Base-by-base conservation (phyloP, 2,797 vertebrate genomes). In the Cephalopachus bancanus region DNA sequence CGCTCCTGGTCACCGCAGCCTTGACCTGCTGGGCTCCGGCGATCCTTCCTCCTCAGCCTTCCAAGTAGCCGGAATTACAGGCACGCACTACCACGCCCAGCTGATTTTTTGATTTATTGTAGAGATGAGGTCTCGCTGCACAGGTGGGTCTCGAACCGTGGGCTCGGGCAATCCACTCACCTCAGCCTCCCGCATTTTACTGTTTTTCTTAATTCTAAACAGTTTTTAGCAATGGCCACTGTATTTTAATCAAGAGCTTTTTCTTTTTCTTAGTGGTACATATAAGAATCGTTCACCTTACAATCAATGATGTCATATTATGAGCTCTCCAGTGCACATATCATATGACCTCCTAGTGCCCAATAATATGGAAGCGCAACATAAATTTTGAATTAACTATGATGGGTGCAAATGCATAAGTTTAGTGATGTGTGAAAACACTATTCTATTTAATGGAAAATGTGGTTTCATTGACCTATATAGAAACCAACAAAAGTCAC, bases 401-500 rank as follows among this genome's bases (percentile, higher is more conserved):
- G 22, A 16, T 33, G 71, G 30, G 33, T 37, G 4, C 22, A 19
- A 8, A 26, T 14, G 9, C 22, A 64, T 30, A 24, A 11, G 49
- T 67, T 85, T 88, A 71, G 67, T 1, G 26, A 28, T 22, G 0
- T 60, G 10, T 57, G n/a, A 28, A 24, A 14, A 44, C 5, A 24
- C 7, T 8, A 6, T 89, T 67, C 30, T 64, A 53, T 59, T 49
- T 90, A 5, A 65, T 30, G n/a, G 71, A 26, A 90, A 83, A 90
- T 12, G 5, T 37, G 57, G n/a, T 55, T 87, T 87, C 57, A 67
- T 28, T 84, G 67, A 81, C 92, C 4, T 87, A 30, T 11, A 10
- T 78, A 83, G n/a, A 90, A 95, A 57, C 28, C 53, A 85, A 8
- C 24, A 79, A 49, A 72, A 79, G 37, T 94, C 64, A 88, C 3